Conservation (phyloP, 2,113 vertebrate species). For the Noturus placidus region DNA sequence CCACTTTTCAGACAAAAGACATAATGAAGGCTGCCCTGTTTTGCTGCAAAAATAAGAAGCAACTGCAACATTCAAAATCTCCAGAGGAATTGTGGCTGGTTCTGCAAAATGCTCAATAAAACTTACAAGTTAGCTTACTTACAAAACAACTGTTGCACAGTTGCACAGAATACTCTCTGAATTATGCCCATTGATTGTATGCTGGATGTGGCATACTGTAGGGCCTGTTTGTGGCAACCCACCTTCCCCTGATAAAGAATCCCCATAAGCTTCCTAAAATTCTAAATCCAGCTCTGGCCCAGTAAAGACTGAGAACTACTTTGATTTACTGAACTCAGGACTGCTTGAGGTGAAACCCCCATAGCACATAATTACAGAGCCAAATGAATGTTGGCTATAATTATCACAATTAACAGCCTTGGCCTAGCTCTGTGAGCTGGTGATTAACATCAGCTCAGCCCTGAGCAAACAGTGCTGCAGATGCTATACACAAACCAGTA, state of each 20-base stretch:
- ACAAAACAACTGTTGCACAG: too few relatives aligned
- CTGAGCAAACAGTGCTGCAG: slow-evolving; percentile 36
- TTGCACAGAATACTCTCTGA: background rate
- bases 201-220: background rate
- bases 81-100: too few relatives aligned
- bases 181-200: background rate
- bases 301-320: slow-evolving; percentile 17
- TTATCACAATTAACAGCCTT: slow-evolving; percentile 55
- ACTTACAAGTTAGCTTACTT: too few relatives aligned
- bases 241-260: background rate
- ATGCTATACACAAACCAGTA: slow-evolving; percentile 40
- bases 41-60: too few relatives aligned
- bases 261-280: background rate
- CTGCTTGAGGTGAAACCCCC: slow-evolving; percentile 22
- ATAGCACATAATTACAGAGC: slow-evolving; percentile 44
- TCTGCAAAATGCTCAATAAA: too few relatives aligned
- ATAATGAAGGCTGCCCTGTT: too few relatives aligned
- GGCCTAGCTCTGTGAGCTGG: slow-evolving; percentile 39
- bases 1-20: too few relatives aligned
- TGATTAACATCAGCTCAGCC: slow-evolving; percentile 39
- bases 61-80: too few relatives aligned
- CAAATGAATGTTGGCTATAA: slow-evolving; percentile 45
- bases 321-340: slow-evolving; percentile 46
- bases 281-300: background rate
- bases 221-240: background rate